Percentiles rank a stretch among this genome's conserved stretches.
Evolutionary conservation across 2,888 invertebrate species (phyloP).

Genomic region (Drosophila putrida): DNA sequence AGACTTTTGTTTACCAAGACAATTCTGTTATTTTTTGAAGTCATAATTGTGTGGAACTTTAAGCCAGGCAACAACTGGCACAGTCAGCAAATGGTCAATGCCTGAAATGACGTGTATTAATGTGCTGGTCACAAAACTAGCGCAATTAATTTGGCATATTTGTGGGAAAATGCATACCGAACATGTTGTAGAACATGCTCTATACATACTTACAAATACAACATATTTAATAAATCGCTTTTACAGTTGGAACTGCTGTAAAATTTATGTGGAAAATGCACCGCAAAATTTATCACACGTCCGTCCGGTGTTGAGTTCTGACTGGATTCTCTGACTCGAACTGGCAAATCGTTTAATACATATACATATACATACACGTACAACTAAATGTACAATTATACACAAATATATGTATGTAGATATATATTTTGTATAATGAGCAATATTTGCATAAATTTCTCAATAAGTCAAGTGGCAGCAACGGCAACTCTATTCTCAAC

Average conservation of each 20-base stretch:
- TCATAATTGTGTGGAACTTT: conserved; percentile 9
- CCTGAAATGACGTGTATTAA: conserved; percentile 51
- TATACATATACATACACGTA: not conserved
- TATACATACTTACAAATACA: conserved; percentile 8
- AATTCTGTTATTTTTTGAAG: conserved; percentile 5
- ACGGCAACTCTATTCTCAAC: conserved; percentile 23
- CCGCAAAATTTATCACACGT: conserved; percentile 76
- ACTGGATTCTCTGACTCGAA: conserved; percentile 19
- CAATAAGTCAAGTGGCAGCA: conserved; percentile 48
- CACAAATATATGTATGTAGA: not conserved
- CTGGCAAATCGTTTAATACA: conserved; percentile 39
- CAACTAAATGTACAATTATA: not conserved
- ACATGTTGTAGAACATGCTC: conserved; percentile 26
- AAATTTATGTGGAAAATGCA: conserved; percentile 68
- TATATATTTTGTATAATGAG: conserved; percentile 51
- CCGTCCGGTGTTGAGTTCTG: conserved; percentile 37
- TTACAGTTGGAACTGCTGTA: conserved; percentile 49
- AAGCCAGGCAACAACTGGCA: conserved; percentile 19
- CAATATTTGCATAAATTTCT: conserved; percentile 65
- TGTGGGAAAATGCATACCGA: conserved; percentile 43
- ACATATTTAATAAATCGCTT: conserved; percentile 63
- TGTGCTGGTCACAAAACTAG: conserved; percentile 53
- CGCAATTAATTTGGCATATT: conserved; percentile 63
- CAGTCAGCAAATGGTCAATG: conserved; percentile 15
- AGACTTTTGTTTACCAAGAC: not conserved